These are phyloP conservation scores for Sandelia bainsii DNA, from an alignment of 2,797 vertebrate species.

Conservation along the genomic window DNA sequence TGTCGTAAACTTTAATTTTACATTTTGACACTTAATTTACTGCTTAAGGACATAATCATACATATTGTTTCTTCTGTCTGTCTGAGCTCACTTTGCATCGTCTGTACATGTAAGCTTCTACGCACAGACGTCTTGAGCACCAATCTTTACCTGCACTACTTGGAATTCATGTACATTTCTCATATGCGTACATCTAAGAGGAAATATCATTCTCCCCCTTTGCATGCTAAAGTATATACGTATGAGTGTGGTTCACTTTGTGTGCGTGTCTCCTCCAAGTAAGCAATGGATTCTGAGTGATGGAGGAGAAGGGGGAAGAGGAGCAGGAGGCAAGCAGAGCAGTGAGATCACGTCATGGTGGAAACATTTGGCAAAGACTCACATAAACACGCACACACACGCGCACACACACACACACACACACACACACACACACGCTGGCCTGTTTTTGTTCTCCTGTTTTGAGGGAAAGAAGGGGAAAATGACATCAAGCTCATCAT, in stretches of 20 bases:
- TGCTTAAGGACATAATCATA: not conserved
- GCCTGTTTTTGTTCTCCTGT: constrained; percentile 80
- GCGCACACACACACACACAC: constrained; percentile 25
- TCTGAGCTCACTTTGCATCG: not conserved
- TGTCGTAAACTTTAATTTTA: no score
- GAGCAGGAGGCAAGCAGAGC: constrained; percentile 70
- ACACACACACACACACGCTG: constrained; percentile 48
- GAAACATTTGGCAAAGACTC: constrained; percentile 83
- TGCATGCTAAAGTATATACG: constrained; percentile 27
- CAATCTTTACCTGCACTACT: constrained; percentile 22
- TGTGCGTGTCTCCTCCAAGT: constrained; percentile 31
- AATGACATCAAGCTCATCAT: constrained; percentile 87
- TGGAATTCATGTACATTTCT: constrained; percentile 27
- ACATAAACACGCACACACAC: constrained; percentile 65
- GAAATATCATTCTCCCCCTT: constrained; percentile 12
- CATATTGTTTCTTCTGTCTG: not conserved
- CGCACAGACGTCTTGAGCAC: not conserved
- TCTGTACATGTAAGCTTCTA: constrained; percentile 3
- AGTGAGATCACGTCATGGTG: constrained; percentile 82
- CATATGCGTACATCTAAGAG: not conserved
- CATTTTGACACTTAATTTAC: no score
- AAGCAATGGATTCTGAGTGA: constrained; percentile 57
- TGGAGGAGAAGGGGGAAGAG: constrained; percentile 67
- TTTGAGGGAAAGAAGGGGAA: constrained; percentile 77
- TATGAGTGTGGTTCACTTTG: not conserved